Evolutionary conservation across 2,113 vertebrate genomes (phyloP).

Genomic region (Chiloscyllium plagiosum): DNA sequence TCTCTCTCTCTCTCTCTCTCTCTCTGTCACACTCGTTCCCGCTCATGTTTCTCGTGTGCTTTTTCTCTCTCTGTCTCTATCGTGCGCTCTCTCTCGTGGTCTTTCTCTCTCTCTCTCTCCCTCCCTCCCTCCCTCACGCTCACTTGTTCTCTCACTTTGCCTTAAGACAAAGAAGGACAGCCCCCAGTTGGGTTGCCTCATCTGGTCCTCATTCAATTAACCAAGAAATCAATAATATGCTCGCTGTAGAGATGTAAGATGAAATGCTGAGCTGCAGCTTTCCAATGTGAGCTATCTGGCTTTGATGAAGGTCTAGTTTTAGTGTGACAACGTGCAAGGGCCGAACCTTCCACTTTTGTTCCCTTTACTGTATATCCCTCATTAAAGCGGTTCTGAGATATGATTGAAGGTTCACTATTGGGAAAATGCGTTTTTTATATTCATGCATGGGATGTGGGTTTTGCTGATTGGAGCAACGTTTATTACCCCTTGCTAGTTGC

Average conservation of each 20-base stretch:
- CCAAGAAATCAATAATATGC: background rate
- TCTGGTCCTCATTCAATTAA: background rate
- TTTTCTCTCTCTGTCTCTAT: too few species aligned
- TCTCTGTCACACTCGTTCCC: too few species aligned
- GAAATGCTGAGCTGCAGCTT: background rate
- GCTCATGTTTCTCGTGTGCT: background rate
- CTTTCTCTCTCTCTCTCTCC: too few species aligned
- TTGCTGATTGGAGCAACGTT: too few species aligned
- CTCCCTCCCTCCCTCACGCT: too few species aligned
- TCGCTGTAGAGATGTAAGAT: background rate
- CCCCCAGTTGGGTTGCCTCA: too few species aligned
- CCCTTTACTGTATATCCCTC: background rate
- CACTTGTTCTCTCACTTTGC: too few species aligned
- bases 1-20: background rate
- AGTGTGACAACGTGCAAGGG: background rate
- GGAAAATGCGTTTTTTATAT: background rate
- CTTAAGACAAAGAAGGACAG: too few species aligned
- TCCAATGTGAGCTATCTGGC: background rate
- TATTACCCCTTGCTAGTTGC: too few species aligned
- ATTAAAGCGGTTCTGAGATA: background rate
- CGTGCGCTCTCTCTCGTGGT: too few species aligned
- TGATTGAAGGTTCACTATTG: background rate
- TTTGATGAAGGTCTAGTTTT: background rate
- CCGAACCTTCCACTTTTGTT: too few species aligned
- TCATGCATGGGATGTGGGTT: too few species aligned